Evolutionary conservation across 2,888 invertebrate genomes (phyloP).

Genomic region (Yponomeuta sedellus): DNA sequence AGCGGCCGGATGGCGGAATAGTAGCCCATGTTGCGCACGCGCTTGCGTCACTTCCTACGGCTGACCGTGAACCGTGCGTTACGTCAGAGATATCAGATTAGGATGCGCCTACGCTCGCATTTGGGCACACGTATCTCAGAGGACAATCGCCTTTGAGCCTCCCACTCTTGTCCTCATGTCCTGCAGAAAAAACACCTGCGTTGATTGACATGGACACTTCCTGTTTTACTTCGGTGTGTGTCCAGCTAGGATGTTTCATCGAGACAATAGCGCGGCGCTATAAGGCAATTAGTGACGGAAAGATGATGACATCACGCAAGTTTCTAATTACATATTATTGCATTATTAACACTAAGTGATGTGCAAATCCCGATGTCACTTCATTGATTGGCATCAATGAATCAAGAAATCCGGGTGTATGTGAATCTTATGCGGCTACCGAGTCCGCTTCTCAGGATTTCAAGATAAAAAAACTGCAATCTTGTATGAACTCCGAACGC

Average conservation of each 20-base stretch:
- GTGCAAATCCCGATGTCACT: conserved; percentile 16
- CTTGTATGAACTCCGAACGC: not conserved
- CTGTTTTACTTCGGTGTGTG: not conserved
- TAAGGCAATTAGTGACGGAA: conserved; percentile 12
- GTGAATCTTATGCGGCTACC: not conserved
- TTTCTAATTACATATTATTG: conserved; percentile 20
- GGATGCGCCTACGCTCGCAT: conserved; percentile 50
- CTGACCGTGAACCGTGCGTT: conserved; percentile 69
- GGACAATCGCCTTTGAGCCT: conserved; percentile 15
- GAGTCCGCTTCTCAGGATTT: not conserved
- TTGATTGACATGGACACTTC: not conserved
- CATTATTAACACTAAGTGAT: conserved; percentile 19
- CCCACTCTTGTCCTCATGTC: conserved; percentile 9
- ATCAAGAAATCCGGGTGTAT: not conserved
- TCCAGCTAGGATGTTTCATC: not conserved
- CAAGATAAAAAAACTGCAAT: not conserved
- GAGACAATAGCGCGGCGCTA: not conserved
- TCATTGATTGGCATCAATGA: not conserved
- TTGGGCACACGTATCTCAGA: conserved; percentile 4
- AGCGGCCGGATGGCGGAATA: not conserved
- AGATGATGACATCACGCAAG: conserved; percentile 21
- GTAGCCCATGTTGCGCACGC: conserved; percentile 24
- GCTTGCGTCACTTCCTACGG: conserved; percentile 72
- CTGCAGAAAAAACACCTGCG: not conserved
- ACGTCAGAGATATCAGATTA: conserved; percentile 61